Evolutionary conservation across 1,140 invertebrate species (phyloP).

Genomic region (Ylistrum balloti): DNA sequence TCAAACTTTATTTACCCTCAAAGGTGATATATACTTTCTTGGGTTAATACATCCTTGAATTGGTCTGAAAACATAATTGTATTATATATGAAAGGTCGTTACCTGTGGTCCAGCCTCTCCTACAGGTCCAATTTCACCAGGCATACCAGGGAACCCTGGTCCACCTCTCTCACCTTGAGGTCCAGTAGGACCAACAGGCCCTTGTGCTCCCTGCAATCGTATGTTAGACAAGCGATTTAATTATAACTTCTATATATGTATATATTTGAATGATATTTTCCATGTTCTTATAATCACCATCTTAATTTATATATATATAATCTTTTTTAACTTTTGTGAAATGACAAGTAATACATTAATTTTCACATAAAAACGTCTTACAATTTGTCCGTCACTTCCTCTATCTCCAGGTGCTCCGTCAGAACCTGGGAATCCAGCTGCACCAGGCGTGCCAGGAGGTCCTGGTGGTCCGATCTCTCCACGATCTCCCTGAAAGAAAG

Average conservation of each 20-base stretch:
- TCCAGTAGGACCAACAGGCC: conserved; percentile 67
- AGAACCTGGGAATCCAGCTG: conserved; percentile 64
- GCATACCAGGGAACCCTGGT: conserved; percentile 70
- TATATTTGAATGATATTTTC: too few species aligned
- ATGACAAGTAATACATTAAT: too few species aligned
- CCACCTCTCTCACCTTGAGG: conserved; percentile 74
- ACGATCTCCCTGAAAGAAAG: conserved; percentile 64
- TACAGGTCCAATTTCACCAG: conserved; percentile 72
- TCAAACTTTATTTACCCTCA: too few species aligned
- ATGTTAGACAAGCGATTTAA: too few species aligned
- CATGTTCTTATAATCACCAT: too few species aligned
- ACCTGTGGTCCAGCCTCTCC: conserved; percentile 71
- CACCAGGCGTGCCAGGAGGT: conserved; percentile 64
- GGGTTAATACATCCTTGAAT: too few species aligned
- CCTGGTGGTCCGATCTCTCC: conserved; percentile 73
- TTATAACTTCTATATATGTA: too few species aligned
- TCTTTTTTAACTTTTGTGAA: too few species aligned
- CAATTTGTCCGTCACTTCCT: conserved; percentile 65
- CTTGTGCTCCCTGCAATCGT: conserved; percentile 66
- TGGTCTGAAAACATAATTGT: too few species aligned
- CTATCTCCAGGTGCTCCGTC: conserved; percentile 70
- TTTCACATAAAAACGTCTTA: conserved; percentile 54
- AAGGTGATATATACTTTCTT: too few species aligned
- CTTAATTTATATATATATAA: too few species aligned
- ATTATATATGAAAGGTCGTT: conserved; percentile 40